Evolutionary conservation across 2,797 vertebrate species (phyloP), one percentile per base, ranked within the genome.

Genomic region (Sitta carolinensis): DNA sequence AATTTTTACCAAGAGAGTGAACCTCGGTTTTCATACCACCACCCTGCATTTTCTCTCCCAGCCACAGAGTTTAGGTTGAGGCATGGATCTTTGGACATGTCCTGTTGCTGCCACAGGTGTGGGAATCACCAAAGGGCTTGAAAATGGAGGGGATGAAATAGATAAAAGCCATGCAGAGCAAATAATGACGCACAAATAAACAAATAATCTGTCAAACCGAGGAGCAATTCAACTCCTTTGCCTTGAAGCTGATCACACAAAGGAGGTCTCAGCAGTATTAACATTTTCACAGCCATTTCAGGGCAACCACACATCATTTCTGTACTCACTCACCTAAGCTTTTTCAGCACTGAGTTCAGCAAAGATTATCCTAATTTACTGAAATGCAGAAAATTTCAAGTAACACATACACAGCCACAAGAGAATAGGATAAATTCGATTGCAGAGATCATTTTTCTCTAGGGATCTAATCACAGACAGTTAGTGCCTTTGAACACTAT

Each of bases 51-150:
- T 74, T 82, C 79, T 50, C 68, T 84, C 94, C 92, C 50, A 11
- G 36, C 19, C 0, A 4, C 6, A 38, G 79, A 34, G 54, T 38
- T 61, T 18, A 13, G 36, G 27, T 2, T 3, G 10, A 78, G 79
- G 26, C 36, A 21, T 8, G 9, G 68, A 58, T 34, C 32, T 7
- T 0, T 1, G 57, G 55, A 36, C 0, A 4, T 1, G 14, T 19
- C n/a, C 30, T 9, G 26, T 62, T 36, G 66, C 80, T 43, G 43
- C 51, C 70, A 45, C 72, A 45, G 32, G 19, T 17, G 18, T 4
- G 58, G 54, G 32, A 40, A 61, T 36, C 59, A 21, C 38, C 21
- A 25, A 51, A 69, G 73, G 4, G 32, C 73, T 61, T 11, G 47
- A 68, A 89, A 89, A 82, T 40, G 20, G 85, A 13, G 59, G 21